Conservation (phyloP, 1,140 invertebrate genomes). For the Dufourea novaeangliae region DNA sequence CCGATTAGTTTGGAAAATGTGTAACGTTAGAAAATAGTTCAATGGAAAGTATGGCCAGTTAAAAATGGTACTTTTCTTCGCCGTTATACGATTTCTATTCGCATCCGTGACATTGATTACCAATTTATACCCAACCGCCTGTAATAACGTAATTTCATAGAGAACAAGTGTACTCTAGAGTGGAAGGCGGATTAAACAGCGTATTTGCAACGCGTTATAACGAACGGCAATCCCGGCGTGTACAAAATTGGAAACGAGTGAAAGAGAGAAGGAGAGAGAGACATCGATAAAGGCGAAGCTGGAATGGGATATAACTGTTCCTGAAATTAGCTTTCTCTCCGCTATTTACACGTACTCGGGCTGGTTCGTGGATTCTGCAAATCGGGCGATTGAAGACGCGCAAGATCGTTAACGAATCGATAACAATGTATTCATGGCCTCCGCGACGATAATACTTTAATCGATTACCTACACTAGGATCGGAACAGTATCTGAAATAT, state of each 20-base stretch:
- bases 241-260: slow-evolving; percentile 15
- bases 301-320: slow-evolving; percentile 24
- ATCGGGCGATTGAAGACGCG: not conserved
- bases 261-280: not conserved
- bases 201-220: not conserved
- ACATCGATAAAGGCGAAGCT: slow-evolving; percentile 4
- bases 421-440: not conserved
- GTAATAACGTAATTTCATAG: not conserved
- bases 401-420: not conserved
- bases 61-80: not conserved
- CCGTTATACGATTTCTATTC: not conserved
- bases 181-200: not conserved
- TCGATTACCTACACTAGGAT: too few relatives aligned
- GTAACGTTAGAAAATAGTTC: too few relatives aligned
- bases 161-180: not conserved
- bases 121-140: not conserved
- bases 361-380: slow-evolving; percentile 2
- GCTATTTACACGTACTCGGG: slow-evolving; percentile 12
- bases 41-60: not conserved
- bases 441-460: too few relatives aligned
- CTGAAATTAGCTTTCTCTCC: slow-evolving; percentile 27
- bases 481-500: too few relatives aligned
- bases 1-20: too few relatives aligned
- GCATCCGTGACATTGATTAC: not conserved
- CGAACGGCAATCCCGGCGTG: not conserved